Base-by-base conservation (phyloP, 2,797 vertebrate species). In the Pipistrellus nathusii region DNA sequence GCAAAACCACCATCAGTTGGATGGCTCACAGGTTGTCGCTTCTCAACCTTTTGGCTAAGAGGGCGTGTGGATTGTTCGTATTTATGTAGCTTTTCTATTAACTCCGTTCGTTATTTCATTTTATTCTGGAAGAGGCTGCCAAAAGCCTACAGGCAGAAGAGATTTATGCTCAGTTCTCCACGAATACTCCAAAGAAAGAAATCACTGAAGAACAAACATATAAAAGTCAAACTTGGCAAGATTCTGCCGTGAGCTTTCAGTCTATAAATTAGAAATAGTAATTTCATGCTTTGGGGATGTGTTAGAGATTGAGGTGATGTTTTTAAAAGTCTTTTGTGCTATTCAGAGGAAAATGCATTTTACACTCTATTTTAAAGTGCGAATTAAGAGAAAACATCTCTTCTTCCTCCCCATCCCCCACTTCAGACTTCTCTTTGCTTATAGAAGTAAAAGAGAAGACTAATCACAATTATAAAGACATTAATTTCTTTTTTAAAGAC, bases 301-400 rank as follows among this genome's bases (percentile, higher is more conserved):
- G 88, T 86, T 84, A 76, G 64, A 89, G 27, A 41, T 27, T 41
- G 48, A 73, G 12, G 3, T 88, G 78, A 51, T 93, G 53, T 85
- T 96, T 94, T 93, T 64, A 15, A 75, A 92, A 93, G 27, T 71
- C n/a, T 59, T 90, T 85, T 90, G 30, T 82, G 82, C 66, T 85
- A 73, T 59, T 59, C 25, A 68, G n/a, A 88, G n/a, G 44, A 32
- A 76, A 76, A 90, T 71, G 23, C 9, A 84, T 75, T 73, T 85
- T 78, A 80, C 12, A 76, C 78, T 64, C 41, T 73, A 90, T 77
- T 92, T 75, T 71, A 73, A 85, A 66, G 41, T 84, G 10, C 84
- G 72, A 71, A 76, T 53, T 71, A 76, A 41, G 38, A 81, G 46
- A 18, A 30, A 89, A 84, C 21, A 5, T 84, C 21, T 85, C 21